A percentile compares a stretch with the other conserved stretches of the same genome.
Conservation (phyloP, 2,113 vertebrate genomes). For the Desmodus rotundus region DNA sequence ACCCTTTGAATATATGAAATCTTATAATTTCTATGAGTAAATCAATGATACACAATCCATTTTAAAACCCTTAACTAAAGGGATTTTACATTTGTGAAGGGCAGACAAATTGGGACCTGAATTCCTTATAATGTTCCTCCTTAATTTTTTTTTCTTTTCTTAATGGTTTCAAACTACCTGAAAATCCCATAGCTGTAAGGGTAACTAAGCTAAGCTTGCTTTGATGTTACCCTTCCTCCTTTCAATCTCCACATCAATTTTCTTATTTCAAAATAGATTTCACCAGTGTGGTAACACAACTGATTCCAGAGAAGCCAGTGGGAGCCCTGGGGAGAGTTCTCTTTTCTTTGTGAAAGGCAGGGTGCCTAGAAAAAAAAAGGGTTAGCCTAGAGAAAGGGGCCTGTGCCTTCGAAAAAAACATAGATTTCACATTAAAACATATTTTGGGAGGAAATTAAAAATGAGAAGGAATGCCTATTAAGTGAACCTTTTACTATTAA, state of each 20-base stretch:
- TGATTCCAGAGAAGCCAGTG: not conserved
- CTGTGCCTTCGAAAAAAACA: not conserved
- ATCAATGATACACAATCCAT: not conserved
- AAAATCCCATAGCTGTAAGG: not conserved
- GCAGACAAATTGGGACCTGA: not conserved
- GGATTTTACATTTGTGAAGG: not conserved
- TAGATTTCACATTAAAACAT: slow-evolving; percentile 1
- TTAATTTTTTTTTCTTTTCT: slow-evolving; percentile 22
- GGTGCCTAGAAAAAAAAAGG: not conserved
- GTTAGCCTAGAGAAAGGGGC: not conserved
- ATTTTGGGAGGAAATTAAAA: not conserved
- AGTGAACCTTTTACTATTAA: not conserved
- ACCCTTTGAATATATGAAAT: not conserved
- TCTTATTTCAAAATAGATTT: not conserved
- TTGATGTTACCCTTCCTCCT: not conserved
- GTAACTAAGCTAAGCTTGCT: not conserved
- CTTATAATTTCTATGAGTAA: not conserved
- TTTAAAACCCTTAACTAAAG: not conserved
- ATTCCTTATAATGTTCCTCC: not conserved
- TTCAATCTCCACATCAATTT: not conserved
- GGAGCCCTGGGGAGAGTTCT: slow-evolving; percentile 16
- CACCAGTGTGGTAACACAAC: not conserved
- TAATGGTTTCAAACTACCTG: not conserved
- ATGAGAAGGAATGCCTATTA: not conserved
- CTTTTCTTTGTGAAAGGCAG: slow-evolving; percentile 44